Evolutionary conservation across 2,797 vertebrate genomes (phyloP).

Genomic region (Triplophysa bombifrons): DNA sequence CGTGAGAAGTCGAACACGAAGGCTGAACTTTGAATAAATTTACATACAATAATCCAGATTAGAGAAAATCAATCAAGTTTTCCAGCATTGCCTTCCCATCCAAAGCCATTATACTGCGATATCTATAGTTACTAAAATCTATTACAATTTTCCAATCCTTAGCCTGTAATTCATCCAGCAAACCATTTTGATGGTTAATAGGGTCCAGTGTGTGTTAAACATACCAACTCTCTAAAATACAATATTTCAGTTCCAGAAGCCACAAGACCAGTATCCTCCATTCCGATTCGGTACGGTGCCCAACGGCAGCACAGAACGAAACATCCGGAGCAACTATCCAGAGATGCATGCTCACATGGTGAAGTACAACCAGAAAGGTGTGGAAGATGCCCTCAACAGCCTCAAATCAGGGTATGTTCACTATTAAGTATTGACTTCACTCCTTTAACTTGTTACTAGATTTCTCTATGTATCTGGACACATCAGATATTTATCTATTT

Average conservation of each 20-base stretch:
- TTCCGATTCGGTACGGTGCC: constrained; percentile 97
- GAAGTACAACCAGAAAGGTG: constrained; percentile 97
- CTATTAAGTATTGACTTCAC: not conserved
- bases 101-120: constrained; percentile 17
- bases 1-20: constrained; percentile 24
- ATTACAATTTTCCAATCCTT: constrained; percentile 17
- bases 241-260: constrained; percentile 88
- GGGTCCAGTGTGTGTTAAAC: not conserved
- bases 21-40: too few species aligned
- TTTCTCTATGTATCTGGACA: too few species aligned
- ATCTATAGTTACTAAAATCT: constrained; percentile 5
- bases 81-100: constrained; percentile 9
- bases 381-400: constrained; percentile 94
- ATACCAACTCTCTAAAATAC: constrained; percentile 38
- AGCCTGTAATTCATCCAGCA: not conserved
- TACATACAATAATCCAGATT: too few species aligned
- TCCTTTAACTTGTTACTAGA: not conserved
- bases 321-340: constrained; percentile 97
- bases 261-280: constrained; percentile 95
- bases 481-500: too few species aligned
- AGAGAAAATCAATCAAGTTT: constrained; percentile 28
- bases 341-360: constrained; percentile 99
- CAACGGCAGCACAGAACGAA: constrained; percentile 96
- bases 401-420: constrained; percentile 90
- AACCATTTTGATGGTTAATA: not conserved